Percentiles rank a stretch among this genome's conserved stretches.
Conservation (phyloP, 2,797 vertebrate species). For the Geotrypetes seraphini region DNA sequence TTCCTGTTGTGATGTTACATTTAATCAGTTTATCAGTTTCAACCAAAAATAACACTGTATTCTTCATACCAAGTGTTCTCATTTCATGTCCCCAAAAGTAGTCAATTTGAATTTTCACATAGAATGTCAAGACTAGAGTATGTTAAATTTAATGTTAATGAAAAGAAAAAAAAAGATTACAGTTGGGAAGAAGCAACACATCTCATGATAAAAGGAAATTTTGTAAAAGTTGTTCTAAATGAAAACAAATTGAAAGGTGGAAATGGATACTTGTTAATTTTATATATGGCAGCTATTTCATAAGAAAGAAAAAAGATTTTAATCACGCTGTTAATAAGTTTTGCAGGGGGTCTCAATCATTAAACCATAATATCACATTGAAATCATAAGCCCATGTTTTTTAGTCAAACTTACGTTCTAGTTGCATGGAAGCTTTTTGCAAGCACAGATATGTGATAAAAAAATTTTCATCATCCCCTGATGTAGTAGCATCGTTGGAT, state of each 20-base stretch:
- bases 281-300: no score
- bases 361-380: no score
- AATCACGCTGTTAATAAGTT: no score
- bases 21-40: not conserved
- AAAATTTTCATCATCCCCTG: no score
- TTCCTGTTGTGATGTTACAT: not conserved
- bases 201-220: not conserved
- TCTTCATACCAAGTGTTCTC: not conserved
- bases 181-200: not conserved
- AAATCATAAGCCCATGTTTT: no score
- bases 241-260: not conserved
- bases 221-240: not conserved
- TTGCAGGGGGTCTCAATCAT: no score
- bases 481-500: no score
- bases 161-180: slow-evolving; percentile 2
- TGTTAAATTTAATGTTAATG: slow-evolving; percentile 6
- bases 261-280: no score
- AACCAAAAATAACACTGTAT: not conserved
- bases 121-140: not conserved
- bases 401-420: no score
- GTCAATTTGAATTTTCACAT: slow-evolving; percentile 2
- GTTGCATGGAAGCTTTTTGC: no score
- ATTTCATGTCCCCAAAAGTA: not conserved
- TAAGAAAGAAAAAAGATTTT: no score
- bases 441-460: no score